Evolutionary conservation across 1,140 invertebrate genomes (phyloP).

Genomic region (Caenorhabditis tropicalis): DNA sequence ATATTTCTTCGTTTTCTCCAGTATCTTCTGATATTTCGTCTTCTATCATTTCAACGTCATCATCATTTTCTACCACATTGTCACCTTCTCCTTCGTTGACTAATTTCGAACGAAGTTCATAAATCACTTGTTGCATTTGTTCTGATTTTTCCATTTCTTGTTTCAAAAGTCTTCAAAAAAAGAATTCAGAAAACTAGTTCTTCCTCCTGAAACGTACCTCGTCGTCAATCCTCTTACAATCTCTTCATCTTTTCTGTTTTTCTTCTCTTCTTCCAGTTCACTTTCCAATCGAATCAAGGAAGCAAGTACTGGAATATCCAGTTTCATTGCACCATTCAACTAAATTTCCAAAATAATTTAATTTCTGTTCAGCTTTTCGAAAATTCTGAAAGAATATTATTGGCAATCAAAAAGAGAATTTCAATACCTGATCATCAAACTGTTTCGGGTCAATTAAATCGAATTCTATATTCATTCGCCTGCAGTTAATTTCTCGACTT

Average conservation of each 20-base stretch:
- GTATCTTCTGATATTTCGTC: constrained; percentile 13
- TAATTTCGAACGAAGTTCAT: constrained; percentile 6
- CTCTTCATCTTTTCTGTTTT: constrained; percentile 33
- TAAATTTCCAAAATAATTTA: neutral
- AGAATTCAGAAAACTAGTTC: neutral
- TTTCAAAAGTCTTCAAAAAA: neutral
- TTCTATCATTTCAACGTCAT: constrained; percentile 21
- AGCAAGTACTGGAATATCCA: neutral
- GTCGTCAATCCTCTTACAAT: constrained; percentile 36
- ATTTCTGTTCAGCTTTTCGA: neutral
- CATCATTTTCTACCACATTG: neutral
- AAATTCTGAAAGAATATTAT: no score
- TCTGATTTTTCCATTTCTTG: constrained; percentile 26
- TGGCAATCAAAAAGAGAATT: no score
- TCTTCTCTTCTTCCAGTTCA: constrained; percentile 22
- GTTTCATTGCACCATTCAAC: neutral
- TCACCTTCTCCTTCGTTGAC: neutral
- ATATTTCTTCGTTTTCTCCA: constrained; percentile 25
- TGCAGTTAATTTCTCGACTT: neutral
- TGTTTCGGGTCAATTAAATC: neutral
- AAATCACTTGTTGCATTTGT: constrained; percentile 40
- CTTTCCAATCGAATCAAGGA: neutral
- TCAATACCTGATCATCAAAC: neutral
- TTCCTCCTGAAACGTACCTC: neutral
- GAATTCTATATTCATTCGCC: neutral